These are phyloP conservation scores for Cataglyphis rosenhaueri DNA, from an alignment of 2,888 invertebrate species.

Conservation along the genomic window DNA sequence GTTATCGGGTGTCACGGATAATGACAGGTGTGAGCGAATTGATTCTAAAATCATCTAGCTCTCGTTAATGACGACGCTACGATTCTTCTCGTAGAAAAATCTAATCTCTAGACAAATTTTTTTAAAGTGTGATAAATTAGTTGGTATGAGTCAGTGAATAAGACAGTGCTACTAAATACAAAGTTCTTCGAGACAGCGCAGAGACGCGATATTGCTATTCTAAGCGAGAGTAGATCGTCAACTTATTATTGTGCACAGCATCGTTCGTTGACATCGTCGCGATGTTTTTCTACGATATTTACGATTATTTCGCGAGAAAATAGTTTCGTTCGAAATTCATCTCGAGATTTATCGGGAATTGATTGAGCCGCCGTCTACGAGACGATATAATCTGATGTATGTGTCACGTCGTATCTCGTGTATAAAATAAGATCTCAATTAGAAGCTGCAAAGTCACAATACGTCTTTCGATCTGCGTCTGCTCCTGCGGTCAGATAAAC, in stretches of 20 bases:
- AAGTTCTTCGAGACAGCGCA: not conserved
- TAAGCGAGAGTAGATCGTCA: not conserved
- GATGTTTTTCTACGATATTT: constrained; percentile 16
- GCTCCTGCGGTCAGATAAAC: not conserved
- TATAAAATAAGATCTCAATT: not conserved
- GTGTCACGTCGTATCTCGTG: not conserved
- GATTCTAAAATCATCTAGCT: not conserved
- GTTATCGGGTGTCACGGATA: not conserved
- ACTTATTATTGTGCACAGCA: not conserved
- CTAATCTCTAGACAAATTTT: not conserved
- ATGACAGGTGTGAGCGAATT: not conserved
- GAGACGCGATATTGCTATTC: not conserved
- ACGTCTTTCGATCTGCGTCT: not conserved
- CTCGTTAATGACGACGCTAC: not conserved
- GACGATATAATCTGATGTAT: not conserved
- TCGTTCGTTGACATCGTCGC: constrained; percentile 44
- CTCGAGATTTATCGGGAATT: constrained; percentile 16
- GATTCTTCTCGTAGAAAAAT: not conserved
- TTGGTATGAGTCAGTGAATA: not conserved
- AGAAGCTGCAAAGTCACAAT: not conserved
- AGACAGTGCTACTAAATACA: too few relatives aligned
- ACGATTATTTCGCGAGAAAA: constrained; percentile 12
- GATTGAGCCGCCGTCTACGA: not conserved
- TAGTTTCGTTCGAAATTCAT: constrained; percentile 6
- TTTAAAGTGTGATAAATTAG: not conserved